These are phyloP conservation scores for Lottia gigantea DNA, from an alignment of 2,888 invertebrate genomes.

Conservation along the genomic window DNA sequence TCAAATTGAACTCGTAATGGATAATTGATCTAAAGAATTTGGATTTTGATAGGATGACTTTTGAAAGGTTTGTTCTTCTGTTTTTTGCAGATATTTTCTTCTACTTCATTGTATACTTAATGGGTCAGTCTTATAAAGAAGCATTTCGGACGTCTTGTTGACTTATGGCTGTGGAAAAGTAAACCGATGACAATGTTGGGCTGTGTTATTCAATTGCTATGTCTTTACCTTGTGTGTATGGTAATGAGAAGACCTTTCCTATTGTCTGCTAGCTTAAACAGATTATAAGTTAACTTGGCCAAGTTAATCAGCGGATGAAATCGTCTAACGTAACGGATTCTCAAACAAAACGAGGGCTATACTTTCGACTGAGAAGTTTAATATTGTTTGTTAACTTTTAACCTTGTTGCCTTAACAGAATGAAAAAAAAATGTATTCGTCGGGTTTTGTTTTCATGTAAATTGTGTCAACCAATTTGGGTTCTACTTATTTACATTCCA, in stretches of 20 bases:
- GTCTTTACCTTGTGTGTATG: background rate
- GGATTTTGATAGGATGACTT: too few species aligned
- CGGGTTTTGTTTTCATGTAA: too few species aligned
- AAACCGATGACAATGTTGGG: background rate
- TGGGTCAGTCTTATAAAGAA: background rate
- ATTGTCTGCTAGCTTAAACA: background rate
- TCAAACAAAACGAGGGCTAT: background rate
- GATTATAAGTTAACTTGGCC: background rate
- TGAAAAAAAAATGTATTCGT: too few species aligned
- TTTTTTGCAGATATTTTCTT: constrained; percentile 8
- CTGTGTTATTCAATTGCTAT: background rate
- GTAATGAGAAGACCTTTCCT: background rate
- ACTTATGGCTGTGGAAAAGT: background rate
- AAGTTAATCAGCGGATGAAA: background rate
- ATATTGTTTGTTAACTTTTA: too few species aligned
- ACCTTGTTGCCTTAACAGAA: too few species aligned
- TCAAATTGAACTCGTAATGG: background rate
- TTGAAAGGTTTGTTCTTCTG: background rate
- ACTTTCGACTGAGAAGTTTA: too few species aligned
- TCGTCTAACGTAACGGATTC: background rate
- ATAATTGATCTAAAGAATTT: too few species aligned
- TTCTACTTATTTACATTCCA: too few species aligned
- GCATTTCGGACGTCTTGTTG: background rate
- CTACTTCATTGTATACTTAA: too few species aligned
- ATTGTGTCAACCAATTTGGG: too few species aligned